Base-by-base conservation (phyloP, 1,140 invertebrate genomes). In the Adoxophyes honmai region DNA sequence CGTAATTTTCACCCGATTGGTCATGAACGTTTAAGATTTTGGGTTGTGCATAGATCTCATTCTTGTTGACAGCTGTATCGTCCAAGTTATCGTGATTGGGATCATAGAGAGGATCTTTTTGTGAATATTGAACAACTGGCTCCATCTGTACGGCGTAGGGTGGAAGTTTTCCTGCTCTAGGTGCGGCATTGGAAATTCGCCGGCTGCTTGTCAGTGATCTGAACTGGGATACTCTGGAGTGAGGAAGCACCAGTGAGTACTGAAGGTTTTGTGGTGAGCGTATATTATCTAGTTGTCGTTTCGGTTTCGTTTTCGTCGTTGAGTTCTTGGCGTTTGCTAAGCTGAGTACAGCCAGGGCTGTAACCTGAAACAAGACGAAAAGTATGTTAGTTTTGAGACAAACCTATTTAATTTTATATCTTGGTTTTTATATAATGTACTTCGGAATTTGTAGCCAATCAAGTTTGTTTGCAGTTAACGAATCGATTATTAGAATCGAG, bases 111-210 rank as follows among this genome's bases (percentile, higher is more conserved):
- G 94, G 94, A 83, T 95, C 94, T 69, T 93, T 90, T 69, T 94
- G 94, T 0, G 94, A 95, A 65, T 95, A 95, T 60, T 94, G 93
- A 1, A 94, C 92, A 16, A 94, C 90, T 2, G 94, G 94, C 77
- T 95, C 94, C 94, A 95, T 95, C 76, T 94, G 93, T 0, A 95
- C 94, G 0, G 94, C 94, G 68, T 95, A 95, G 0, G 94, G 92
- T 11, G 94, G 94, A 34, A 88, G 59, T 53, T 82, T 87, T 34
- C 78, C 81, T 52, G 89, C 75, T 59, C 84, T 86, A 33, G 85
- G 74, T 34, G 83, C 65, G 54, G 75, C 83, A 71, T 90, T 86
- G 64, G 89, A 89, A 59, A 89, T 88, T 79, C 90, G 89, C 42
- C 86, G 69, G 60, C 79, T 88, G 28, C 70, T 78, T 10, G 75